Evolutionary conservation across 1,140 invertebrate genomes (phyloP).

Genomic region (Papilio glaucus): DNA sequence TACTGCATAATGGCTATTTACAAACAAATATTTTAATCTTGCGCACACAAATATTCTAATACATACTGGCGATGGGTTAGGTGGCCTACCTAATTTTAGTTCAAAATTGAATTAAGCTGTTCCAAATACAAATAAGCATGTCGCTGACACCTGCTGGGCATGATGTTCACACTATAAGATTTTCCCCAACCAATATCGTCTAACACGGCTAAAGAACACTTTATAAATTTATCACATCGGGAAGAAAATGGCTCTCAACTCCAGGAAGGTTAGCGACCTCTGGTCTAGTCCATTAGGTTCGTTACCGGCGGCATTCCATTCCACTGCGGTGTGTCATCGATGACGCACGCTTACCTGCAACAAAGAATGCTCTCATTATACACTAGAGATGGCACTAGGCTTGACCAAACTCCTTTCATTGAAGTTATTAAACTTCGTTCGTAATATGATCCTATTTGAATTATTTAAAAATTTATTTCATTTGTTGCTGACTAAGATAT

Average conservation of each 20-base stretch:
- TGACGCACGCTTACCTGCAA: slow-evolving; percentile 73
- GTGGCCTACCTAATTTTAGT: too few relatives aligned
- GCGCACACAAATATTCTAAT: too few relatives aligned
- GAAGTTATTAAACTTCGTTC: background rate
- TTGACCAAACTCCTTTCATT: background rate
- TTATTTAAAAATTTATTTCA: background rate
- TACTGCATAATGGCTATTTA: background rate
- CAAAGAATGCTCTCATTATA: slow-evolving; percentile 59
- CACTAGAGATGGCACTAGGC: slow-evolving; percentile 15
- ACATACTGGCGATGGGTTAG: too few relatives aligned
- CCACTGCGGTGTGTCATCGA: slow-evolving; percentile 59
- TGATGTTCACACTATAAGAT: too few relatives aligned
- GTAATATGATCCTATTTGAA: background rate
- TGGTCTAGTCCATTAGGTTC: slow-evolving; percentile 43
- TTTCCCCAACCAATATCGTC: too few relatives aligned
- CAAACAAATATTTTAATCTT: too few relatives aligned
- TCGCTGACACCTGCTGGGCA: too few relatives aligned
- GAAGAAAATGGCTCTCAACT: background rate
- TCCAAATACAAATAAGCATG: too few relatives aligned
- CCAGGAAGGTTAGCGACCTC: background rate
- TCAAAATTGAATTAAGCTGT: too few relatives aligned
- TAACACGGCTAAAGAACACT: too few relatives aligned
- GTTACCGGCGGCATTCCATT: slow-evolving; percentile 65
- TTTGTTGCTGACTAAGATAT: background rate
- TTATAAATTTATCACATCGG: background rate